Evolutionary conservation across 2,113 vertebrate genomes (phyloP), one percentile per base, ranked within the genome.

Genomic region (Osmerus mordax): DNA sequence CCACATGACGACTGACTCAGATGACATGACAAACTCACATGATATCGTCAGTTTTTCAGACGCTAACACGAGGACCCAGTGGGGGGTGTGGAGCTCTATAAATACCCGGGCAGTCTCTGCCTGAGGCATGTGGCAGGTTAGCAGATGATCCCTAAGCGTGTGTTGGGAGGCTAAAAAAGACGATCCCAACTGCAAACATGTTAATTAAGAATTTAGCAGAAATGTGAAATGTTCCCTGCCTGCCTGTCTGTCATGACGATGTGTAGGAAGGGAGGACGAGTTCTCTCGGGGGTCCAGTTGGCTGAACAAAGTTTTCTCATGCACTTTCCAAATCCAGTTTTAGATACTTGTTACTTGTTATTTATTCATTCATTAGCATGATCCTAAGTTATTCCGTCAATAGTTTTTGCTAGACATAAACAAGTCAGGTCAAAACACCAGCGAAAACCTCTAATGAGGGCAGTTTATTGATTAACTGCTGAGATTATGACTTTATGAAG

Each of bases 51-150:
- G 41, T 78, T 71, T 67, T 71, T 71, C 4, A 75, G 71, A 67
- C 75, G 60, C 58, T 60, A 74, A 79, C 74, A 59, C 64, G 70
- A 72, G 21, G 21, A 53, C 15, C 1, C n/a, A 18, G 15, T 21
- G 8, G n/a, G 19, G 11, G 21, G n/a, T 14, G 0, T 62, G 52
- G 56, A 54, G 25, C 19, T 70, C 63, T 78, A 71, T 65, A 78
- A 79, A 80, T 77, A 77, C 15, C 55, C 54, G 36, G 63, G 61
- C 72, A 72, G 52, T n/a, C 53, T 77, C 65, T 64, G 16, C 56
- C 53, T 65, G 69, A 59, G 61, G 12, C 41, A 68, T 7, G 9
- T 58, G 68, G 56, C 11, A 47, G 16, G 71, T 71, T 54, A 66
- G 32, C 56, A 67, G 29, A 78, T 60, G 47, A 77, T 25, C 54